These are phyloP conservation scores for Ptiloglossa arizonensis DNA, from an alignment of 1,140 invertebrate species.

Conservation along the genomic window DNA sequence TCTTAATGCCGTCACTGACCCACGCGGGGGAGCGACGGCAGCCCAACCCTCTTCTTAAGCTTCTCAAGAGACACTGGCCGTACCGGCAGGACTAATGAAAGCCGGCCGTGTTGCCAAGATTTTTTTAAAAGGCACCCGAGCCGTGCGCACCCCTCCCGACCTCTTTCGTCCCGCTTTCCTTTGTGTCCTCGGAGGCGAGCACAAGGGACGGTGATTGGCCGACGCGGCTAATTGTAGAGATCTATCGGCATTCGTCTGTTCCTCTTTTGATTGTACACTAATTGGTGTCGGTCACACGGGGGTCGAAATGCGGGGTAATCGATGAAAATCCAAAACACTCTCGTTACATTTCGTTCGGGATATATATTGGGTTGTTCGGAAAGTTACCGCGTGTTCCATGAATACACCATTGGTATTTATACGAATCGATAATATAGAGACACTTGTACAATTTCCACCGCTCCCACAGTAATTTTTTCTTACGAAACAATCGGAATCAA, in stretches of 20 bases:
- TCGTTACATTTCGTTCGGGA: neutral
- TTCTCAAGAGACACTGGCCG: constrained; percentile 49
- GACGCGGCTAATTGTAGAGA: constrained; percentile 69
- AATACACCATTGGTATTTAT: too few species aligned
- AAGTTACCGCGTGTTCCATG: too few species aligned
- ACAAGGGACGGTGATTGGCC: constrained; percentile 73
- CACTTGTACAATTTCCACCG: too few species aligned
- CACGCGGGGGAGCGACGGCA: constrained; percentile 24
- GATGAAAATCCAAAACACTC: neutral
- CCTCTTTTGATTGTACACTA: constrained; percentile 49
- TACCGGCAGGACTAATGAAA: constrained; percentile 67
- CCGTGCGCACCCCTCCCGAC: constrained; percentile 22
- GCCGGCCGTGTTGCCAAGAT: constrained; percentile 68
- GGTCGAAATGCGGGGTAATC: neutral
- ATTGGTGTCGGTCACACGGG: constrained; percentile 34
- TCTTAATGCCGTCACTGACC: constrained; percentile 47
- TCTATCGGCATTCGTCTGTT: constrained; percentile 48
- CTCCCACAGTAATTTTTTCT: too few species aligned
- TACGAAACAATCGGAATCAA: too few species aligned
- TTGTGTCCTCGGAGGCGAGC: constrained; percentile 59
- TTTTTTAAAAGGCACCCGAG: constrained; percentile 64
- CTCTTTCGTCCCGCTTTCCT: constrained; percentile 52
- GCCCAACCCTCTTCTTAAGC: constrained; percentile 49
- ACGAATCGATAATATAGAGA: too few species aligned
- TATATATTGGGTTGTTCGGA: too few species aligned